Base-by-base conservation (phyloP, 2,113 vertebrate genomes). In the Takifugu flavidus region DNA sequence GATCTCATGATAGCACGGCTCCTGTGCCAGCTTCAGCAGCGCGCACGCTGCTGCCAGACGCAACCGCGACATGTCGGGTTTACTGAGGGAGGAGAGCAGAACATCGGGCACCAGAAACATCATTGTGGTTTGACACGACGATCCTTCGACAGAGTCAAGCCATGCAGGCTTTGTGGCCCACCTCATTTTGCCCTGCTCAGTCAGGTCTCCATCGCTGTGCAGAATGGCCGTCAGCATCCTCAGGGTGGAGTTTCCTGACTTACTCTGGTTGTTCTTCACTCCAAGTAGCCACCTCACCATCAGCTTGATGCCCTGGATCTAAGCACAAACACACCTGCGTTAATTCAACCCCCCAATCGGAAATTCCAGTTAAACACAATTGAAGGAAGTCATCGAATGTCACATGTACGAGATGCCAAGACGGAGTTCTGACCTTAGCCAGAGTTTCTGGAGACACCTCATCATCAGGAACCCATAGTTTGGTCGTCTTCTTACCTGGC, bases 271-370 rank as follows among this genome's bases (percentile, higher is more conserved):
- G 85, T 98, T 99, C 86, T 96, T 98, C 90, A 99, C 98, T 70
- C 97, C 97, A 29, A 99, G 79, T 60, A 99, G 83, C 97, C 97
- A 99, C 49, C 96, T 91, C 78, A 98, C 97, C 96, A 99, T 98
- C 91, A 99, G 93, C 88, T 99, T 99, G 76, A 98, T 98, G 55
- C 95, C 97, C 73, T 99, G 96, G 68, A 99, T 99, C 97, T 95
- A 39, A 39, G 70, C 59, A 69, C 0, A 5, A n/a, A n/a, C 7
- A 56, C 14, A 59, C 13, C 44, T 15, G 13, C 14, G 14, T 14
- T 2, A 45, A 45, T 45, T 4, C 14, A 39, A 2, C 34, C 20
- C 20, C 20, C 20, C 20, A 20, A 20, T 20, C 20, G 20, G 20
- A 20, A 20, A 20, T 20, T 20, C 20, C 20, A 20, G 20, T 20